Conservation (phyloP, 2,888 invertebrate species). For the Sinelater perroti region DNA sequence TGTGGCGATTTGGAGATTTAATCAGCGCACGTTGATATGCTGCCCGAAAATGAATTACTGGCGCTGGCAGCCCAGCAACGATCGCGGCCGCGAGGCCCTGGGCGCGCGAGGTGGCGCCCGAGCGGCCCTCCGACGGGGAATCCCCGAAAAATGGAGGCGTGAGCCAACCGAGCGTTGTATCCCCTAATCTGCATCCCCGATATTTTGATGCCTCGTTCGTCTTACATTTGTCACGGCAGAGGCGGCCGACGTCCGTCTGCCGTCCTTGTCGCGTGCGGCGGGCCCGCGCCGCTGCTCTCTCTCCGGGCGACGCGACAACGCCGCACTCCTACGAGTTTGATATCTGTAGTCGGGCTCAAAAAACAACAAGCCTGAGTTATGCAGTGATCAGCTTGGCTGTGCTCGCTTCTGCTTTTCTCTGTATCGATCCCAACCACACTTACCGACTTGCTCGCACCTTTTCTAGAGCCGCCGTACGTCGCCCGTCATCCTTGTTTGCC, state of each 20-base stretch:
- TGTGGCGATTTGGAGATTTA: constrained; percentile 6
- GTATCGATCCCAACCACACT: constrained; percentile 51
- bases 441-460: constrained; percentile 42
- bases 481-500: constrained; percentile 40
- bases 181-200: constrained; percentile 46
- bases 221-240: constrained; percentile 45
- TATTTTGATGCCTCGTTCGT: constrained; percentile 40
- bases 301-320: constrained; percentile 45
- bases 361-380: constrained; percentile 54
- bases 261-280: constrained; percentile 32
- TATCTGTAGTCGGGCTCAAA: constrained; percentile 50
- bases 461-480: constrained; percentile 37
- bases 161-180: constrained; percentile 42
- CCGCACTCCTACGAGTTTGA: constrained; percentile 50
- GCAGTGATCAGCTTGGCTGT: constrained; percentile 53
- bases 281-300: constrained; percentile 13
- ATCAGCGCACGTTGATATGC: too few relatives aligned
- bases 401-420: constrained; percentile 52
- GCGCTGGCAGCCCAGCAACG: too few relatives aligned
- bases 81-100: too few relatives aligned
- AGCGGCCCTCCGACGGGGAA: too few relatives aligned
- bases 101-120: too few relatives aligned
- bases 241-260: constrained; percentile 16
- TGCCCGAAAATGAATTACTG: too few relatives aligned
- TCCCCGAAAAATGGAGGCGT: too few relatives aligned